Evolutionary conservation across 2,888 invertebrate species (phyloP).

Genomic region (Agonopterix heracliana): DNA sequence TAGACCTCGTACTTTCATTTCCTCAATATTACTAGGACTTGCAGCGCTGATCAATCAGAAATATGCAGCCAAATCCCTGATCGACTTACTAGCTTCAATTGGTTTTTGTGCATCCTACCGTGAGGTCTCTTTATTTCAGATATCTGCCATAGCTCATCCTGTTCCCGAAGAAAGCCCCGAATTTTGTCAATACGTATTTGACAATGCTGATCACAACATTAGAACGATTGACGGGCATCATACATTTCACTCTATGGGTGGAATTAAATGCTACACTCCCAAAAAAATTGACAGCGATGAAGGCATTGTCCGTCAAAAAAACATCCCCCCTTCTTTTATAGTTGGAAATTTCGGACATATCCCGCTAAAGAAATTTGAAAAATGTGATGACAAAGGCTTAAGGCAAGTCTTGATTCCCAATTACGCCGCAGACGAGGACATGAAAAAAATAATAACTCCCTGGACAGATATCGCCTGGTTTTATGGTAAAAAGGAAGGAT

Average conservation of each 20-base stretch:
- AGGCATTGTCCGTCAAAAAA: no score
- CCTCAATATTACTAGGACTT: slow-evolving; percentile 26
- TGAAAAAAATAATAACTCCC: no score
- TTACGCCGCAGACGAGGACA: no score
- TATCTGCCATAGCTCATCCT: slow-evolving; percentile 1
- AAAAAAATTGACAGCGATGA: no score
- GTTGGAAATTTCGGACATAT: no score
- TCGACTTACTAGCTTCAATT: slow-evolving; percentile 20
- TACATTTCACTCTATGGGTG: slow-evolving; percentile 30
- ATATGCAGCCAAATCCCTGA: slow-evolving; percentile 21
- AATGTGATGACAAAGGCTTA: no score
- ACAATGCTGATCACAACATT: slow-evolving; percentile 32
- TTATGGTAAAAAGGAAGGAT: no score
- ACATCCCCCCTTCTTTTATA: no score
- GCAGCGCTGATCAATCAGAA: slow-evolving; percentile 23
- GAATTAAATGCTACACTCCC: slow-evolving; percentile 22
- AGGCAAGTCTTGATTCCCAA: no score
- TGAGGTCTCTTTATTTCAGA: slow-evolving; percentile 17
- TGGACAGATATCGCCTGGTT: no score
- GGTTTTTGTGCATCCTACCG: slow-evolving; percentile 20
- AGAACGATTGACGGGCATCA: slow-evolving; percentile 23
- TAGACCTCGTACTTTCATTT: slow-evolving; percentile 30
- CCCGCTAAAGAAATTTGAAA: no score
- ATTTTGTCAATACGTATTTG: slow-evolving; percentile 27
- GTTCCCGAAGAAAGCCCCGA: slow-evolving; percentile 2